phyloP scores from a whole-genome alignment of 2,113 vertebrate genomes.

The Nannospalax galili region DNA sequence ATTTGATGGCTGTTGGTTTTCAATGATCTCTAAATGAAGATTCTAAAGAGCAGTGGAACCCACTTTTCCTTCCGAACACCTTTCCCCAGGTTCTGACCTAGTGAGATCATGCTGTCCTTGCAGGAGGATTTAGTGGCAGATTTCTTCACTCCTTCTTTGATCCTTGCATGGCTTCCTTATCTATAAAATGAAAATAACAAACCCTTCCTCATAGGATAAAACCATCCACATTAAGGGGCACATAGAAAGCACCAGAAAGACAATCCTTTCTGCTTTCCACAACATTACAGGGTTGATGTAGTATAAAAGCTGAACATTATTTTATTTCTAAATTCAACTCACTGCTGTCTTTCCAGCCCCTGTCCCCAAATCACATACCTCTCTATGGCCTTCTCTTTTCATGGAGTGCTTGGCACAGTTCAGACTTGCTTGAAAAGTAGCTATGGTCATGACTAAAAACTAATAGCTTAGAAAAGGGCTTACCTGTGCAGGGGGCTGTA shows the following conservation, averaged over 20 bases:
- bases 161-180: background rate
- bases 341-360: background rate
- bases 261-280: background rate
- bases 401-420: background rate
- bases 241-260: background rate
- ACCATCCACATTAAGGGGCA: background rate
- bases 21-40: background rate
- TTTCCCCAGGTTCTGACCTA: background rate
- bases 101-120: background rate
- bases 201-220: background rate
- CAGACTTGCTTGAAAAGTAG: background rate
- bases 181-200: background rate
- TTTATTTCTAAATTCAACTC: background rate
- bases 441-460: background rate
- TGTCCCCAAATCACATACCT: too few relatives aligned
- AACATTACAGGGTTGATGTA: background rate
- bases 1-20: background rate
- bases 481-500: background rate
- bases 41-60: background rate
- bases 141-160: background rate
- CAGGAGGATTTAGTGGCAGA: background rate
- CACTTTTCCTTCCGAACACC: background rate
- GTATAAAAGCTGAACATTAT: accelerated
- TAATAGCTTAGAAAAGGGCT: conserved; percentile 37
- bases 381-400: background rate